phyloP scores from a whole-genome alignment of 2,888 invertebrate species.

The Cryptosula pallasiana region DNA sequence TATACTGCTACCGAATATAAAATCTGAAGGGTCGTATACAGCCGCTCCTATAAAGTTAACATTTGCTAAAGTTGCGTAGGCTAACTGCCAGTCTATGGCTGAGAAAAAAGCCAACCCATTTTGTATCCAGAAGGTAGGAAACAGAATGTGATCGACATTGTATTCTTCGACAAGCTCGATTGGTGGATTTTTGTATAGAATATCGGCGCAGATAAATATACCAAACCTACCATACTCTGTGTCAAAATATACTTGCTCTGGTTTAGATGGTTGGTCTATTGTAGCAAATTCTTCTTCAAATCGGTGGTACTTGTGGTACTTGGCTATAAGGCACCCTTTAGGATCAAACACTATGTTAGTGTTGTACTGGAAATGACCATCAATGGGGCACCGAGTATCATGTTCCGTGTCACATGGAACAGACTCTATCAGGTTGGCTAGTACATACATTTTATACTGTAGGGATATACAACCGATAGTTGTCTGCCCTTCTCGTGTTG shows the following conservation, averaged over 20 bases:
- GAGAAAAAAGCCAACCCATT: neutral
- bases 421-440: constrained; percentile 65
- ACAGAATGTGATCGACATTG: constrained; percentile 62
- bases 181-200: constrained; percentile 68
- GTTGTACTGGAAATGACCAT: constrained; percentile 58
- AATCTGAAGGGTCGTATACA: constrained; percentile 59
- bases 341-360: constrained; percentile 74
- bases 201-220: constrained; percentile 76
- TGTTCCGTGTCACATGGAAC: neutral
- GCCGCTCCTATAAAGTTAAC: constrained; percentile 69
- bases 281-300: constrained; percentile 44
- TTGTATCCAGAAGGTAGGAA: constrained; percentile 66
- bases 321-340: constrained; percentile 65
- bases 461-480: constrained; percentile 60
- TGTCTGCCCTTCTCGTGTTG: constrained; percentile 33
- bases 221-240: constrained; percentile 76
- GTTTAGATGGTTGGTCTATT: constrained; percentile 37
- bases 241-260: constrained; percentile 62
- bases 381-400: constrained; percentile 30
- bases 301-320: constrained; percentile 59
- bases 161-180: constrained; percentile 59
- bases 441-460: constrained; percentile 61
- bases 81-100: constrained; percentile 59
- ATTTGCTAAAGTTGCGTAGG: constrained; percentile 65
- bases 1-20: constrained; percentile 67